Evolutionary conservation across 2,113 vertebrate species (phyloP), one percentile per base, ranked within the genome.

Genomic region (Sturnus vulgaris): DNA sequence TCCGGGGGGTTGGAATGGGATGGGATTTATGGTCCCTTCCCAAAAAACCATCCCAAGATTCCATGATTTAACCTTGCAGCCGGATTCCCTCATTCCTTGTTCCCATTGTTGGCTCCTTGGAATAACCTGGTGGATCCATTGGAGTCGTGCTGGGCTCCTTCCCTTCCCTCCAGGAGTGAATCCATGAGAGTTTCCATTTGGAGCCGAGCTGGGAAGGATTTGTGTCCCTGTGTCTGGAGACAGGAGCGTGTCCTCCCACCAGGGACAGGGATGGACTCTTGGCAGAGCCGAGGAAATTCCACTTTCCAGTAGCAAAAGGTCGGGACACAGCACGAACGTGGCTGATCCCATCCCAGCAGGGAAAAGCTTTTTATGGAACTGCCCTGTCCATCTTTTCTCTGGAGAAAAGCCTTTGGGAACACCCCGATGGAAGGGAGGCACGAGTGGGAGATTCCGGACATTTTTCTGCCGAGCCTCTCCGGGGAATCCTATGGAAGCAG

Each of bases 251-350:
- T 92, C 85, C 92, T 97, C 96, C 95, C 96, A 82, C 47, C 60
- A 63, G 49, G 92, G 80, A 69, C 60, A 13, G 86, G 70, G 92
- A 59, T 1, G 14, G 82, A 55, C 82, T 73, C 85, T 59, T 96
- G 96, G 93, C 94, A 90, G 27, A 2, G 39, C 44, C 0, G 0
- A 0, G 5, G 60, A 92, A 93, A 76, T 68, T 70, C 96, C 47
- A 16, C 88, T 35, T 80, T 93, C 95, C 95, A 86, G 96, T 95
- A 96, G 96, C 95, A 92, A 93, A 95, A 96, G 96, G 94, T 96
- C 95, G 11, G 93, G 90, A 55, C 14, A 7, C 64, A 33, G 87
- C 76, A 70, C 21, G 75, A 73, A 90, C 5, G 50, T 1, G 59
- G 82, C 84, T n/a, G 39, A 28, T 59, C 39, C 66, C 15, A 16